Conservation (phyloP, 2,113 vertebrate species). For the Cinclus cinclus region DNA sequence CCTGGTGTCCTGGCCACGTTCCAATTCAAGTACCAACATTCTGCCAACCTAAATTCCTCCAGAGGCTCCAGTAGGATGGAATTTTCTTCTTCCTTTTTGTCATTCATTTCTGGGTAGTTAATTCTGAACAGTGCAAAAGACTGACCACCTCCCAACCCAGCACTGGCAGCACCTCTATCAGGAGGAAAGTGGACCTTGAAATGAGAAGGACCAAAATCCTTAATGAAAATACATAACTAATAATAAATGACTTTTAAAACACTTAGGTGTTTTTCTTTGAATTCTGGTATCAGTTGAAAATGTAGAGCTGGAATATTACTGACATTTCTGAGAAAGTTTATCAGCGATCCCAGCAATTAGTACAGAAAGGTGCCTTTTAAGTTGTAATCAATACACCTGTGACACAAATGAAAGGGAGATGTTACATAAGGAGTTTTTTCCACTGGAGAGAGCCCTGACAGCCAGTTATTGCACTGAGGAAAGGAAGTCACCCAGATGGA, state of each 20-base stretch:
- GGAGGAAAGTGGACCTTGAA: not conserved
- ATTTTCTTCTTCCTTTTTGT: conserved; percentile 13
- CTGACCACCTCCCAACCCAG: not conserved
- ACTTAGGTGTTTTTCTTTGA: not conserved
- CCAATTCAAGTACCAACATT: not conserved
- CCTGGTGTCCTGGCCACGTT: conserved; percentile 38
- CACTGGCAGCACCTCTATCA: not conserved
- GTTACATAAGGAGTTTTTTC: conserved; percentile 13
- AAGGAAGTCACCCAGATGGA: conserved; percentile 34
- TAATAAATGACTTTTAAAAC: not conserved
- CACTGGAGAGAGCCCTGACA: conserved; percentile 30
- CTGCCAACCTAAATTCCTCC: conserved; percentile 40
- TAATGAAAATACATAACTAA: not conserved
- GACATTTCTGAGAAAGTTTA: not conserved
- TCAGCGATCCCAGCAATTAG: not conserved
- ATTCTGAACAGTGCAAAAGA: not conserved
- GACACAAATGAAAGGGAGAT: conserved; percentile 20
- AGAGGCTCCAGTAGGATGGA: conserved; percentile 5
- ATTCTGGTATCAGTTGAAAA: not conserved
- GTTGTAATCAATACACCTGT: conserved; percentile 18
- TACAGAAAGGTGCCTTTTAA: not conserved
- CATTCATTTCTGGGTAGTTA: not conserved
- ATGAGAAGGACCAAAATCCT: not conserved
- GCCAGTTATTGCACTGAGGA: conserved; percentile 11
- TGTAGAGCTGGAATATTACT: not conserved